phyloP scores from a whole-genome alignment of 2,888 invertebrate genomes.

The Bombylius major region DNA sequence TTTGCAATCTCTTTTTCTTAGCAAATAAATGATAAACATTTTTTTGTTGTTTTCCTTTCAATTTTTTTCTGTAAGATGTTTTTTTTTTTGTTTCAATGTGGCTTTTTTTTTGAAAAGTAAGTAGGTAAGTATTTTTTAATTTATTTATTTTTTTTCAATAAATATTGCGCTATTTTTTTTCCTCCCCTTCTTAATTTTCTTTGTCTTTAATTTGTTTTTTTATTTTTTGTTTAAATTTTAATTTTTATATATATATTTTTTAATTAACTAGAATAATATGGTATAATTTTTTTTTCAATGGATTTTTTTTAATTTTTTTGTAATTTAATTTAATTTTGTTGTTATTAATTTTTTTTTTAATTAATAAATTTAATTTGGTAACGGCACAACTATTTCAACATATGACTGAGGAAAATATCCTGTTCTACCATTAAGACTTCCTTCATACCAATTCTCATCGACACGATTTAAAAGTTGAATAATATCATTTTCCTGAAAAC shows the following conservation, averaged over 20 bases:
- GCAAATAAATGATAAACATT: no score
- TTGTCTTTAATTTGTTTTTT: not conserved
- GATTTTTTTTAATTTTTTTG: not conserved
- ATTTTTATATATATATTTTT: no score
- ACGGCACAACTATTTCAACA: constrained; percentile 85
- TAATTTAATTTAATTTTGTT: not conserved
- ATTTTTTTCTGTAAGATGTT: no score
- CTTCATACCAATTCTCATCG: constrained; percentile 99
- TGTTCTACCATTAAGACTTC: constrained; percentile 77
- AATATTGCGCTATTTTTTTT: no score
- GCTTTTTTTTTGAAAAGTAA: no score
- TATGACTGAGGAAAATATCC: constrained; percentile 98
- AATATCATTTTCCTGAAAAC: constrained; percentile 76
- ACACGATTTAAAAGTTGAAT: constrained; percentile 87
- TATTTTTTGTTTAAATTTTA: not conserved
- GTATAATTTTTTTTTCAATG: not conserved
- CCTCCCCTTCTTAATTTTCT: no score
- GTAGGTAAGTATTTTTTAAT: no score
- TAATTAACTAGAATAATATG: no score
- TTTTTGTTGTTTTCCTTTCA: no score
- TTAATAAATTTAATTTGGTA: constrained; percentile 41
- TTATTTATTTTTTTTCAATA: no score
- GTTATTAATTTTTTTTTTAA: not conserved
- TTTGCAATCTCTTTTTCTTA: no score
- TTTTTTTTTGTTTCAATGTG: no score